Percentiles rank a stretch among this genome's conserved stretches.
Evolutionary conservation across 1,140 invertebrate genomes (phyloP).

Genomic region (Musca vetustissima): DNA sequence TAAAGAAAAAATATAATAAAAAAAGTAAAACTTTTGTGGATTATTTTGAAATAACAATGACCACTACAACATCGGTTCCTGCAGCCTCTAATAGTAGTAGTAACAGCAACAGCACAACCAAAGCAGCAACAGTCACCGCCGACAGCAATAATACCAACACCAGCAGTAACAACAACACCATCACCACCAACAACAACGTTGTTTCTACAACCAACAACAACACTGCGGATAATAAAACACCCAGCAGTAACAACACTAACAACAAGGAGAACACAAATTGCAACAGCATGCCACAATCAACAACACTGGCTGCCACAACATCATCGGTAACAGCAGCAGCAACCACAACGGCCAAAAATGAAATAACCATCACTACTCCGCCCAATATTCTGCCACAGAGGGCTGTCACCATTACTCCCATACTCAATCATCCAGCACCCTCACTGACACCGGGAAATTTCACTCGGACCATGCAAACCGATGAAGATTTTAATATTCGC

Average conservation of each 20-base stretch:
- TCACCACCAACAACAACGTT: neutral
- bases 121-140: too few relatives aligned
- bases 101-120: neutral
- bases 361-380: neutral
- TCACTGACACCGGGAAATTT: slow-evolving; percentile 21
- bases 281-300: slow-evolving; percentile 3
- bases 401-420: slow-evolving; percentile 6
- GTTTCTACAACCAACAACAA: slow-evolving; percentile 21
- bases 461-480: slow-evolving; percentile 50
- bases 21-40: too few relatives aligned
- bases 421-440: neutral
- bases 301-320: neutral
- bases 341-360: neutral
- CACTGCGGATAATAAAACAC: neutral
- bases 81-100: slow-evolving; percentile 4
- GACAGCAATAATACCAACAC: neutral
- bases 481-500: slow-evolving; percentile 55
- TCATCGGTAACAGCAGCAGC: slow-evolving; percentile 26
- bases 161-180: neutral
- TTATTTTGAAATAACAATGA: slow-evolving; percentile 11
- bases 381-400: neutral
- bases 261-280: slow-evolving; percentile 1
- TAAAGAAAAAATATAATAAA: too few relatives aligned
- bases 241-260: slow-evolving; percentile 3
- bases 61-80: slow-evolving; percentile 20